Evolutionary conservation across 2,888 invertebrate species (phyloP), one percentile per base, ranked within the genome.

Genomic region (Incurvaria masculella): DNA sequence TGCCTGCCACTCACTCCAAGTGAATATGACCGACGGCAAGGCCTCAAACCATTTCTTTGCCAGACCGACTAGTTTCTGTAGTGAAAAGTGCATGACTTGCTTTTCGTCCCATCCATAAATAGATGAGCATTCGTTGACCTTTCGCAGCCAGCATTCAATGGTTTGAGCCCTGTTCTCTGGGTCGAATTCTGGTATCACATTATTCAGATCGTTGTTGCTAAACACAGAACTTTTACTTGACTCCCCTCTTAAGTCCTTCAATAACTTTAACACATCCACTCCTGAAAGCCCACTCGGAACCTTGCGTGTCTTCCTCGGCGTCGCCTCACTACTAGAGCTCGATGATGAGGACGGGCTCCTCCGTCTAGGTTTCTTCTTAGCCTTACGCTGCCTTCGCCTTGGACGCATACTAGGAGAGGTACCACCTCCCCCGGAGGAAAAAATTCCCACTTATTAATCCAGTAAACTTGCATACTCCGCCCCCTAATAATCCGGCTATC

Each of bases 31-130:
- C 1, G 50, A 45, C 2, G 55, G 53, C 17, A 54, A 48, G 21
- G 50, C 46, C 38, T 57, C 52, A 16, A 49, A 56, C 57, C 57
- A 59, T 20, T 27, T 54, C 23, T 55, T 55, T 4, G 57, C 59
- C 14, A 52, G 27, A 2, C 55, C 56, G 14, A 16, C 21, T 11
- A 59, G 21, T 19, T 56, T 56, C 33, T 54, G 51, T 2, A 55
- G 21, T 21, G 57, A 48, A 44, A 51, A 58, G 45, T 56, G 55
- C 2, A 51, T 46, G 18, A 47, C 53, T 17, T 55, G 53, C 40
- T 46, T 53, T 17, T 54, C 48, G 11, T 50, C 47, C 56, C 56
- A 57, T 14, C 39, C 51, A 46, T 56, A 56, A 3, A 56, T 53
- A 18, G 2, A 10, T 3, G 49, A 43, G 40, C 54, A 53, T 38